A percentile compares a stretch with the other conserved stretches of the same genome.
These are phyloP conservation scores for Burhinus bistriatus DNA, from an alignment of 2,113 vertebrate species.

Conservation along the genomic window DNA sequence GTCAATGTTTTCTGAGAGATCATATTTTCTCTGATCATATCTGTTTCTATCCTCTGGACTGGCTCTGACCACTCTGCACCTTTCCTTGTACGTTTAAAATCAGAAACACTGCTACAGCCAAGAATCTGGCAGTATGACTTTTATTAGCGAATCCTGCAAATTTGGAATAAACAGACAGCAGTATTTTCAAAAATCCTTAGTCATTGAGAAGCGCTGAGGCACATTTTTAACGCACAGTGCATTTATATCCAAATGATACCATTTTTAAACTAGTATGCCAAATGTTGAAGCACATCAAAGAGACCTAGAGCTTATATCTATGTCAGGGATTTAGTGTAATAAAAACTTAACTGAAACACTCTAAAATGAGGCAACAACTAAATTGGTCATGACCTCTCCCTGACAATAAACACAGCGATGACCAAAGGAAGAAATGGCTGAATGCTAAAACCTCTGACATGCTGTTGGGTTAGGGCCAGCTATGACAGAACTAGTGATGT, in stretches of 20 bases:
- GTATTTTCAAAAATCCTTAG: neutral
- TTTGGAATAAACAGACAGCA: neutral
- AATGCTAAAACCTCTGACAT: neutral
- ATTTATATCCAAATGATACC: rapidly evolving
- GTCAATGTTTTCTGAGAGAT: neutral
- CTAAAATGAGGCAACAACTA: neutral
- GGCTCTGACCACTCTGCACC: neutral
- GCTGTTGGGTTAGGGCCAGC: neutral
- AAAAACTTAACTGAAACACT: neutral
- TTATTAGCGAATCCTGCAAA: neutral
- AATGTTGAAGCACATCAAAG: neutral
- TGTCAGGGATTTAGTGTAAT: neutral
- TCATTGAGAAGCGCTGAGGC: neutral
- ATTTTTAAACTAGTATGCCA: neutral
- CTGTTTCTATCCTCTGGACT: neutral
- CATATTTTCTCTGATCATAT: neutral
- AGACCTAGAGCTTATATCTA: neutral
- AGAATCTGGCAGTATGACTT: neutral
- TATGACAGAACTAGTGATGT: neutral
- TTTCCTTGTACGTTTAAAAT: neutral
- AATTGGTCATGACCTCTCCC: neutral
- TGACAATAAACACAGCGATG: neutral
- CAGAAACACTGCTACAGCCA: neutral
- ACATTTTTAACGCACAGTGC: neutral
- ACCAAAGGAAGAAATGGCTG: neutral